phyloP scores from a whole-genome alignment of 2,888 invertebrate genomes.

The Melitaea athalia region DNA sequence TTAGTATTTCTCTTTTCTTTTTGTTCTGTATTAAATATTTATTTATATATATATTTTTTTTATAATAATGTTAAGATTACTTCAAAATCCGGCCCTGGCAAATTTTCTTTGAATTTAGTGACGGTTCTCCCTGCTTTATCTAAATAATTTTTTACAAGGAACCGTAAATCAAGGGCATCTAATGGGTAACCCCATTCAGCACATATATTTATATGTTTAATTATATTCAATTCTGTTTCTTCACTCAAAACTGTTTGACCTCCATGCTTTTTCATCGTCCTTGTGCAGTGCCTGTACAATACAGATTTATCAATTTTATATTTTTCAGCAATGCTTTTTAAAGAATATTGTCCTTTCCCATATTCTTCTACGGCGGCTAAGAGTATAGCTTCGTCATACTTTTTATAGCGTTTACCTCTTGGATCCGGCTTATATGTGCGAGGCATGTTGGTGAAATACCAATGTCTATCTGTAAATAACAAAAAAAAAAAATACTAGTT shows the following conservation, averaged over 20 bases:
- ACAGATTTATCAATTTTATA: constrained; percentile 29
- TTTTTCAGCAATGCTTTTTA: constrained; percentile 19
- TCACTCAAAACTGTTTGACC: too few relatives aligned
- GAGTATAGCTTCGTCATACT: constrained; percentile 19
- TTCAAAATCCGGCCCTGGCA: too few relatives aligned
- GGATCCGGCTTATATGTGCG: constrained; percentile 28
- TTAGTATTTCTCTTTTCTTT: too few relatives aligned
- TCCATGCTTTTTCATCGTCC: too few relatives aligned
- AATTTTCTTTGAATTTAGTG: too few relatives aligned
- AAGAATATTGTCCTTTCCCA: constrained; percentile 1
- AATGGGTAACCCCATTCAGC: constrained; percentile 41
- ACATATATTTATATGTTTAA: constrained; percentile 39
- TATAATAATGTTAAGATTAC: too few relatives aligned
- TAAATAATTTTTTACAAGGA: constrained; percentile 36
- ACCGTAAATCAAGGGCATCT: constrained; percentile 36
- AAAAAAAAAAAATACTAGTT: constrained; percentile 12
- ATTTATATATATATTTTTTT: too few relatives aligned
- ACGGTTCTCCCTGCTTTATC: constrained; percentile 29
- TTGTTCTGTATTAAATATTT: too few relatives aligned
- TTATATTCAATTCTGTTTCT: neutral
- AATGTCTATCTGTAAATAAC: constrained; percentile 2
- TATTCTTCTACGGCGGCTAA: constrained; percentile 19
- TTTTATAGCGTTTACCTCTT: constrained; percentile 22
- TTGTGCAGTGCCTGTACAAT: constrained; percentile 21
- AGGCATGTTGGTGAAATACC: constrained; percentile 14